Evolutionary conservation across 2,888 invertebrate genomes (phyloP), one percentile per base, ranked within the genome.

Genomic region (Agrenia bidenticulata): DNA sequence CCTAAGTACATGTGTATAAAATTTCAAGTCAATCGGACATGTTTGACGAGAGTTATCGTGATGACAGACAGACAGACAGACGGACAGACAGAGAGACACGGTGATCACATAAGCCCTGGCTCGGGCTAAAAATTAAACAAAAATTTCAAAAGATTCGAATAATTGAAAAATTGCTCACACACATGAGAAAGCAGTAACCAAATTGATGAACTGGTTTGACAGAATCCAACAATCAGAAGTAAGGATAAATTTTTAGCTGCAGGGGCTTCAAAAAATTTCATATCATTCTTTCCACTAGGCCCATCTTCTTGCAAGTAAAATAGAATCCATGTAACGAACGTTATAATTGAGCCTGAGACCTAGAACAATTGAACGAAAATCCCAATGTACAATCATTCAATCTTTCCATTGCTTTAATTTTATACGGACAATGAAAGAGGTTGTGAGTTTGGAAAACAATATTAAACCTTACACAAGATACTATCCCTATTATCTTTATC

Each of bases 341-440:
- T 57, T 37, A 70, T 66, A 2, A 66, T 53, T 11, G 65, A 59
- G 32, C 69, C 69, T 41, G 66, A 69, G n/a, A 57, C 51, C 69
- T 69, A 13, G n/a, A n/a, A n/a, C 19, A 49, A 24, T 11, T n/a
- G 32, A 5, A 27, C 59, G 39, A 23, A 23, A n/a, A n/a, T n/a
- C 19, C 54, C 59, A 41, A 60, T 64, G 21, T 49, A 45, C 11
- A 49, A 61, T 26, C 32, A 50, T 45, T 51, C 56, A 26, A 60
- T 19, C n/a, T 11, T 26, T 13, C 49, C 49, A 9, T 27, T 55
- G 45, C 15, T 45, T 4, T 45, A 32, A 17, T 17, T 45, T 45
- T 45, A 45, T 45, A 9, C 15, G 5, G 45, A 39, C 17, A 53
- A 53, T 24, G n/a, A 24, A 37, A 19, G 37, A 56, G 21, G 7